Evolutionary conservation across 2,113 vertebrate genomes (phyloP).

Genomic region (Actenoides lindsayi): DNA sequence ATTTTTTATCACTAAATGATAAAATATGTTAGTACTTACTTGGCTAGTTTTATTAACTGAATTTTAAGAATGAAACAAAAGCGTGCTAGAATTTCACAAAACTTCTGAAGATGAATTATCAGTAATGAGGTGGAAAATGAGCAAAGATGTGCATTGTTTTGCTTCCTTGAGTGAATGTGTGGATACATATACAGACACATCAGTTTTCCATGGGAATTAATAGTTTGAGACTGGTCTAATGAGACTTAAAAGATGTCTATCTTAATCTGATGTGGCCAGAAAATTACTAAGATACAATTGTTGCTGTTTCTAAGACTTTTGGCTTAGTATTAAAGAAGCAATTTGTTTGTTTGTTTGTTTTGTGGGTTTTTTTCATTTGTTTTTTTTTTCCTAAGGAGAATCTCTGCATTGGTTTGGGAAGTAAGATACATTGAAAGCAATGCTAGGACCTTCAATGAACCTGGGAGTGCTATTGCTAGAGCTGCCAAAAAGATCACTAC

Average conservation of each 20-base stretch:
- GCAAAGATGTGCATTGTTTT: neutral
- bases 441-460: conserved; percentile 95
- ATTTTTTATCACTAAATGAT: neutral
- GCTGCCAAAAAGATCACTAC: conserved; percentile 94
- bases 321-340: neutral
- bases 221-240: neutral
- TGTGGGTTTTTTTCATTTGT: too few species aligned
- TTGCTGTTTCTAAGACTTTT: neutral
- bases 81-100: neutral
- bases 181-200: neutral
- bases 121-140: neutral
- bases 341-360: neutral
- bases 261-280: neutral
- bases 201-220: neutral
- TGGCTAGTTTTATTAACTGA: neutral
- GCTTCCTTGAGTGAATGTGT: neutral
- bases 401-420: conserved; percentile 96
- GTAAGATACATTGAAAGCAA: conserved; percentile 92
- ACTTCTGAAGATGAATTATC: neutral
- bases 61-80: neutral
- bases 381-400: conserved; percentile 79
- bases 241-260: neutral
- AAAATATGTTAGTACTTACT: neutral
- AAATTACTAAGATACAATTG: neutral
- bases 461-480: conserved; percentile 91